Evolutionary conservation across 2,888 invertebrate species (phyloP), one percentile per base, ranked within the genome.

Genomic region (Pollenia labialis): DNA sequence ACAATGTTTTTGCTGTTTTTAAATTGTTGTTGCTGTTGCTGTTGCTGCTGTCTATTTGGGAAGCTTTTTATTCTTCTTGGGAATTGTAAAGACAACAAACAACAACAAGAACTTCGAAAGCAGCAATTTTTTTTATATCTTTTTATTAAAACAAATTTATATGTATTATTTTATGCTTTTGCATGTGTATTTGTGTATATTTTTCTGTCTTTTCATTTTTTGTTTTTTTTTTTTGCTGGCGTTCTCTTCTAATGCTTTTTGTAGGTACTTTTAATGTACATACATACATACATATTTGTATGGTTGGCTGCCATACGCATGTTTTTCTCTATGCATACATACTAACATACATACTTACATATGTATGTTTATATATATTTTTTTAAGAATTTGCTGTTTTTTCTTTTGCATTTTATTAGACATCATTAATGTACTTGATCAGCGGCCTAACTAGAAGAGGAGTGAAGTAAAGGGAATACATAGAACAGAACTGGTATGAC

Each of bases 401-500:
- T 23, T 14, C 14, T n/a, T 23, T 46, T n/a, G 11, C 12, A 48
- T 18, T 52, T 72, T 58, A 23, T 58, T 58, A 69, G 32, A 69
- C 56, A 72, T 58, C 62, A 66, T 66, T 76, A 48, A 18, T 54
- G 62, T 72, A 44, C 77, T 71, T 50, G 66, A 42, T 18, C 69
- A 76, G 16, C 44, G 44, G 46, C 48, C 75, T 54, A 32, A 32
- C 32, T 4, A 32, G 42, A 48, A 46, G 69, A 54, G 62, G 48
- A 82, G 76, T 46, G 68, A 66, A 62, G 56, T 76, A 48, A 48
- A 44, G 72, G 74, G 40, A 68, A 7, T 52, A 52, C 14, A 58
- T 32, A 32, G 32, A 32, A 60, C 50, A 66, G 40, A 88, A 88
- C 88, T 87, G 85, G 88, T 87, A 82, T 85, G 81, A 81, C 88